Percentiles rank a stretch among this genome's conserved stretches.
phyloP scores from a whole-genome alignment of 2,888 invertebrate species.

The Amphipoea oculea region DNA sequence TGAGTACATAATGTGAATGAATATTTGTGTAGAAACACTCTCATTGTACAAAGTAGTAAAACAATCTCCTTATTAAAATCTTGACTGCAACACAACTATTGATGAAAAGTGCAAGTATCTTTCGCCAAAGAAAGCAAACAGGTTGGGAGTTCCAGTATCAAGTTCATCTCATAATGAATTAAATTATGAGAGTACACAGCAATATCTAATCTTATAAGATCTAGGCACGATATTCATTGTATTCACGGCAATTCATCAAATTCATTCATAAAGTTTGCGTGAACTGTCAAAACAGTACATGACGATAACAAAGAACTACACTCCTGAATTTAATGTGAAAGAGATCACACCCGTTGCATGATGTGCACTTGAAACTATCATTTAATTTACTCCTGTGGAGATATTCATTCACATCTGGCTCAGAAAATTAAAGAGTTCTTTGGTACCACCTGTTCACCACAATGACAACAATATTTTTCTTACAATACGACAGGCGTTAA shows the following conservation, averaged over 20 bases:
- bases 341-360: constrained; percentile 56
- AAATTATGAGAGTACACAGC: constrained; percentile 69
- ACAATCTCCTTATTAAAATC: constrained; percentile 39
- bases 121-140: constrained; percentile 48
- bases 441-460: constrained; percentile 88
- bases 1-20: constrained; percentile 33
- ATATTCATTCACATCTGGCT: constrained; percentile 78
- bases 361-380: constrained; percentile 57
- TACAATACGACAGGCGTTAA: constrained; percentile 27
- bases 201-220: constrained; percentile 83
- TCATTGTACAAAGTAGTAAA: constrained; percentile 40
- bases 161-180: constrained; percentile 48
- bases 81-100: constrained; percentile 23
- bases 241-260: constrained; percentile 82
- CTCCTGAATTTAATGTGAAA: constrained; percentile 58
- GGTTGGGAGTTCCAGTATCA: constrained; percentile 22
- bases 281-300: constrained; percentile 85
- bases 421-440: constrained; percentile 74
- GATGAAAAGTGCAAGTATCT: constrained; percentile 56
- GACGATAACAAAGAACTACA: constrained; percentile 84
- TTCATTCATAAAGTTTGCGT: constrained; percentile 88
- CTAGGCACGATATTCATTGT: constrained; percentile 85
- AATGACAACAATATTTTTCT: constrained; percentile 82
- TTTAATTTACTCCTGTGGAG: constrained; percentile 62
- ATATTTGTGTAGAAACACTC: constrained; percentile 26